Conservation (phyloP, 2,797 vertebrate species). For the Etheostoma nigrum region DNA sequence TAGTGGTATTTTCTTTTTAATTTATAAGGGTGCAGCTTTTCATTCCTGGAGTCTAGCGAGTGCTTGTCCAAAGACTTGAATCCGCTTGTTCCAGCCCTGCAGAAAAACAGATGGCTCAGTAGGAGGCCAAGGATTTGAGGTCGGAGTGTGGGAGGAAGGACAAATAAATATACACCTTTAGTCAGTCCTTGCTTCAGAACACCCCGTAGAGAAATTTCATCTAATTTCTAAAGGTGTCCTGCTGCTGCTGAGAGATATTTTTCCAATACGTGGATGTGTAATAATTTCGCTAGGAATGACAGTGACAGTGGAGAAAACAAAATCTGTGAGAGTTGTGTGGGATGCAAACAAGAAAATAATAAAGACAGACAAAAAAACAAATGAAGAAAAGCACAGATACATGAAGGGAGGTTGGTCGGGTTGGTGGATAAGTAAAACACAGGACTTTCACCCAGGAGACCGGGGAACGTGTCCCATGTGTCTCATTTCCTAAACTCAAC, state of each 20-base stretch:
- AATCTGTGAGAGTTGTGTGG: neutral
- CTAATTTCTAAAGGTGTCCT: slow-evolving; percentile 1
- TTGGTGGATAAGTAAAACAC: too few species aligned
- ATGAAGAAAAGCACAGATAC: neutral
- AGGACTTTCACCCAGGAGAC: too few species aligned
- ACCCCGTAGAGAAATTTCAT: slow-evolving; percentile 1
- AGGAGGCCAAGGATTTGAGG: slow-evolving; percentile 16
- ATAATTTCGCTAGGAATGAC: slow-evolving; percentile 27
- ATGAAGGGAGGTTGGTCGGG: too few species aligned
- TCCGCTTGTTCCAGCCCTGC: neutral
- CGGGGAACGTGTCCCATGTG: too few species aligned
- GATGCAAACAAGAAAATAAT: neutral
- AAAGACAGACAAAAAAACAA: neutral
- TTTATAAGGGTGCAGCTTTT: too few species aligned
- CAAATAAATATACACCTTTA: slow-evolving; percentile 1
- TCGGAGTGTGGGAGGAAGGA: slow-evolving; percentile 23
- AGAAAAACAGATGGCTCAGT: slow-evolving; percentile 13
- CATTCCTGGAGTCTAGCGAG: too few species aligned
- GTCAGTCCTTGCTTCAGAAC: neutral
- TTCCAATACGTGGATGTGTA: neutral
- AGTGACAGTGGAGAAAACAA: neutral
- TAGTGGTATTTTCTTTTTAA: too few species aligned
- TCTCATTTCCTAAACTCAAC: too few species aligned
- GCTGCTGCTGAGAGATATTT: neutral
- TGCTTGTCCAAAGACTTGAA: neutral